These are phyloP conservation scores for Bombylius major DNA, from an alignment of 2,888 invertebrate genomes.

Conservation along the genomic window DNA sequence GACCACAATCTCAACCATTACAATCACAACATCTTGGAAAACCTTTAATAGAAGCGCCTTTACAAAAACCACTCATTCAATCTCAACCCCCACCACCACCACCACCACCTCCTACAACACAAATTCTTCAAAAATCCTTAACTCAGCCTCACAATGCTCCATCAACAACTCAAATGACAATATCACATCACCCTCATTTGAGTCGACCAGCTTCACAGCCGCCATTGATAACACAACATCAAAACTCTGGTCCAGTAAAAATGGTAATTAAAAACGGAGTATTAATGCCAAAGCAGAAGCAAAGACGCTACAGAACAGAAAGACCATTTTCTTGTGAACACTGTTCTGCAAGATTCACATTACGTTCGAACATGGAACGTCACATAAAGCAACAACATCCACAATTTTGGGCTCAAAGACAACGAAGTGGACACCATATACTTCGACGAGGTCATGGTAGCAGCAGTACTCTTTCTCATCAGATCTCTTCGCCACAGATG, in stretches of 20 bases:
- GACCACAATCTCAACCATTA: conserved; percentile 3
- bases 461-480: conserved; percentile 9
- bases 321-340: conserved; percentile 83
- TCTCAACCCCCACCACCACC: conserved; percentile 1
- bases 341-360: conserved; percentile 79
- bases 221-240: conserved; percentile 16
- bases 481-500: conserved; percentile 16
- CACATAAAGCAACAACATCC: conserved; percentile 93
- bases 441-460: conserved; percentile 31
- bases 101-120: conserved; percentile 20
- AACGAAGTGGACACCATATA: conserved; percentile 44
- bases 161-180: conserved; percentile 1
- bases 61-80: neutral
- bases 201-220: conserved; percentile 17
- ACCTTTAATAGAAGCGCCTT: neutral
- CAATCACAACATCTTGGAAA: conserved; percentile 1
- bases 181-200: conserved; percentile 7
- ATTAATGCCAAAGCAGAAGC: conserved; percentile 83
- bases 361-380: conserved; percentile 89
- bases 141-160: neutral
- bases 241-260: conserved; percentile 48
- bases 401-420: conserved; percentile 72
- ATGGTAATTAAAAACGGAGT: conserved; percentile 87
- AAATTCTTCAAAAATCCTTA: conserved; percentile 20
- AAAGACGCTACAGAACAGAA: conserved; percentile 78